Evolutionary conservation across 2,888 invertebrate genomes (phyloP).

Genomic region (Lycia hirtaria): DNA sequence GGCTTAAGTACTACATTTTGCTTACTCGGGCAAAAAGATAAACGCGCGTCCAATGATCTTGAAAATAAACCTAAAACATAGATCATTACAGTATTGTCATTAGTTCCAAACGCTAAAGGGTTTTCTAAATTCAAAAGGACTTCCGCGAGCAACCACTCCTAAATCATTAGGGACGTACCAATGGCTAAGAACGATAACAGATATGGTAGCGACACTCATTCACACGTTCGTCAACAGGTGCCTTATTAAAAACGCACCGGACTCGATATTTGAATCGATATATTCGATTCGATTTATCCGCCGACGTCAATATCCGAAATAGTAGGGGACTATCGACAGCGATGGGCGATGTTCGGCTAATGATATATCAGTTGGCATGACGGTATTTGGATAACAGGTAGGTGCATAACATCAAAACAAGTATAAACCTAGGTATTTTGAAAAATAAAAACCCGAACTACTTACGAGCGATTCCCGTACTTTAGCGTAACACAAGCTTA

Average conservation of each 20-base stretch:
- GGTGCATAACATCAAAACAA: too few species aligned
- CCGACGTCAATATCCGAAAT: conserved; percentile 42
- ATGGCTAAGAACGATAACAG: conserved; percentile 65
- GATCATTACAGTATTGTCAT: conserved; percentile 28
- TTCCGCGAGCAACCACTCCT: conserved; percentile 43
- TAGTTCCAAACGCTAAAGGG: conserved; percentile 36
- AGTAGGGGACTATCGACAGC: conserved; percentile 1
- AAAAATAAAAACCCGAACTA: too few species aligned
- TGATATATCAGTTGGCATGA: background rate
- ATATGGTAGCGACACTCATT: conserved; percentile 83
- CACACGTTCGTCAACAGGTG: conserved; percentile 82
- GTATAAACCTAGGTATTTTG: too few species aligned
- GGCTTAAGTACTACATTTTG: too few species aligned
- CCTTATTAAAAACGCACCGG: conserved; percentile 80
- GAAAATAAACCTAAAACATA: background rate
- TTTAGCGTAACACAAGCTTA: too few species aligned
- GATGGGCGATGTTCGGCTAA: background rate
- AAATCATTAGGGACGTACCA: conserved; percentile 79
- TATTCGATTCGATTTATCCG: conserved; percentile 60
- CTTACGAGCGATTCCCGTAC: background rate
- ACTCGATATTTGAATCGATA: conserved; percentile 49
- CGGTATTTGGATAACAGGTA: background rate
- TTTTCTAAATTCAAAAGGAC: conserved; percentile 23
- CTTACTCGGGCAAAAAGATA: too few species aligned
- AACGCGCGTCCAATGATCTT: too few species aligned